These are phyloP conservation scores for Xenopus petersii DNA, from an alignment of 2,797 vertebrate species.

Conservation along the genomic window DNA sequence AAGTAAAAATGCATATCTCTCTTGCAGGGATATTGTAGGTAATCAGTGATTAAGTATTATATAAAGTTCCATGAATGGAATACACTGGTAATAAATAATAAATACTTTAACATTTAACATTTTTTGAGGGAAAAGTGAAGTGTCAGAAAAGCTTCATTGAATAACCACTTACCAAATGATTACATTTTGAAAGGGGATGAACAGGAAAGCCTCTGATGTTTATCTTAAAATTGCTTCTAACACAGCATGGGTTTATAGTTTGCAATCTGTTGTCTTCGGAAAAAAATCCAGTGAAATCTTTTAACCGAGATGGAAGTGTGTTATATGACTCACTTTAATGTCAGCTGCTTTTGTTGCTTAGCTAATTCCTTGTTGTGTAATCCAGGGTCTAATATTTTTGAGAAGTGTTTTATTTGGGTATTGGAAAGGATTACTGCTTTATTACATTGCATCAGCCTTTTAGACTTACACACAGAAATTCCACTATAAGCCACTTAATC, in stretches of 20 bases:
- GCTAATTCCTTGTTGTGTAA: slow-evolving; percentile 1
- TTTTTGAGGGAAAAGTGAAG: too few relatives aligned
- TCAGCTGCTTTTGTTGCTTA: background rate
- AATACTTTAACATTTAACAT: too few relatives aligned
- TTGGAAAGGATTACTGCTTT: background rate
- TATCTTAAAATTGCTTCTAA: background rate
- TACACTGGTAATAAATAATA: too few relatives aligned
- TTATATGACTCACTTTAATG: background rate
- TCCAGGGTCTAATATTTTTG: background rate
- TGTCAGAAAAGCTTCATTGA: too few relatives aligned
- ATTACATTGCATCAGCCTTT: background rate
- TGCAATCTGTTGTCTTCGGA: background rate
- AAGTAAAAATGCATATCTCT: too few relatives aligned
- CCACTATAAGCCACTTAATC: too few relatives aligned
- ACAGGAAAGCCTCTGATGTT: background rate
- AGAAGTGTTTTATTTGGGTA: background rate
- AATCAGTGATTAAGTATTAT: too few relatives aligned
- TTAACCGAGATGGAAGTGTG: background rate
- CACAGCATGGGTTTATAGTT: background rate
- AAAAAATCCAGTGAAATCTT: slow-evolving; percentile 3
- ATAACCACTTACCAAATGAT: too few relatives aligned
- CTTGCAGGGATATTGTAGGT: too few relatives aligned
- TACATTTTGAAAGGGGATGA: too few relatives aligned
- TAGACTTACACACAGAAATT: background rate
- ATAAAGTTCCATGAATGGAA: too few relatives aligned